Conservation (phyloP, 1,140 invertebrate species). For the Ips nitidus region DNA sequence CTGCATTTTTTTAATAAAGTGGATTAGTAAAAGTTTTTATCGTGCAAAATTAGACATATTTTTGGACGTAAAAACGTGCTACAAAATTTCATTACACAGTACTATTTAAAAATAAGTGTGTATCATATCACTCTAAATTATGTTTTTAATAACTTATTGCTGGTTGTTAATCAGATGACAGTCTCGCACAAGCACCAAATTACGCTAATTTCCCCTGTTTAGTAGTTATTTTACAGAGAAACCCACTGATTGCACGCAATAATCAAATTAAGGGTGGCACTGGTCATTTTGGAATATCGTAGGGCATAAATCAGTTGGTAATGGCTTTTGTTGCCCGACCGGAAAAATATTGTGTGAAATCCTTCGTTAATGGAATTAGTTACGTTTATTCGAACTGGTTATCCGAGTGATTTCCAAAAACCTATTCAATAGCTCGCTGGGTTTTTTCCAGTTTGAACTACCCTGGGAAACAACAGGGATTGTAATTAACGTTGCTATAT, state of each 20-base stretch:
- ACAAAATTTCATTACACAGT: too few species aligned
- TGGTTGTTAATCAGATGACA: too few species aligned
- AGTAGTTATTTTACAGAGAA: slow-evolving; percentile 1
- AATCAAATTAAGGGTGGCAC: slow-evolving; percentile 9
- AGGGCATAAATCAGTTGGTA: slow-evolving; percentile 10
- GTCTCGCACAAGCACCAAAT: not conserved
- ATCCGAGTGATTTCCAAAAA: not conserved
- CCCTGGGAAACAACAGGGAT: not conserved
- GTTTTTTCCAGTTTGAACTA: not conserved
- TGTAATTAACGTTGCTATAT: not conserved
- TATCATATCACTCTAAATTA: too few species aligned
- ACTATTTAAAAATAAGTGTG: too few species aligned
- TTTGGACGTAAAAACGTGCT: too few species aligned
- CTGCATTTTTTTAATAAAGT: too few species aligned
- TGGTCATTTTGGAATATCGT: slow-evolving; percentile 13
- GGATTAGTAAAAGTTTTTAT: too few species aligned
- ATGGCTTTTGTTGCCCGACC: slow-evolving; percentile 4
- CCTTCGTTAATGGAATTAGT: not conserved
- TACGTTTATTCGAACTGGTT: not conserved
- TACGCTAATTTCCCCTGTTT: slow-evolving; percentile 6
- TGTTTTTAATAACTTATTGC: too few species aligned
- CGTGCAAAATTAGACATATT: too few species aligned
- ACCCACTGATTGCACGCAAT: slow-evolving; percentile 12
- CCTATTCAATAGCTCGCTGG: too few species aligned
- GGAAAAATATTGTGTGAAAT: slow-evolving; percentile 6